These are phyloP conservation scores for Drosophila birchii DNA, from an alignment of 2,888 invertebrate species.

Conservation along the genomic window DNA sequence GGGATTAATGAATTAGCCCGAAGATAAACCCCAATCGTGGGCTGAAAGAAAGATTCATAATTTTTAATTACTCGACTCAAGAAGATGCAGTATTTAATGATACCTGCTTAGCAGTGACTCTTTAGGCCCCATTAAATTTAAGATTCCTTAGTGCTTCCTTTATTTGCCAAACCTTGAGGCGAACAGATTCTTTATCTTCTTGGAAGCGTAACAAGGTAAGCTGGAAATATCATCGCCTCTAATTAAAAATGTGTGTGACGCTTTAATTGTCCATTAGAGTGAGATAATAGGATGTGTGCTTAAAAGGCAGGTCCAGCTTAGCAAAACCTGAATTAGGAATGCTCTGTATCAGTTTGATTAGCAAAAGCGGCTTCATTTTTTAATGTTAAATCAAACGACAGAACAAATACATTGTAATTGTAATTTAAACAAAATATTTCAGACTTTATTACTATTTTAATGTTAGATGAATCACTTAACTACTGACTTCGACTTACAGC, in stretches of 20 bases:
- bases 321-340: constrained; percentile 1
- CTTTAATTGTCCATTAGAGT: constrained; percentile 27
- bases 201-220: constrained; percentile 32
- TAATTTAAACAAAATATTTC: neutral
- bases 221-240: constrained; percentile 22
- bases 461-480: neutral
- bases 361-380: neutral
- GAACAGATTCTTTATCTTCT: constrained; percentile 26
- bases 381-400: neutral
- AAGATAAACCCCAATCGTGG: neutral
- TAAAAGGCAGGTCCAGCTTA: constrained; percentile 3
- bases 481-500: neutral
- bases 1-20: neutral
- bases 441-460: neutral
- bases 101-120: neutral
- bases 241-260: constrained; percentile 23
- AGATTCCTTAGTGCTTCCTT: constrained; percentile 23
- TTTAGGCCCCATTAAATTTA: neutral
- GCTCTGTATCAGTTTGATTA: neutral
- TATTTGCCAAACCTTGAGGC: constrained; percentile 19
- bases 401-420: neutral
- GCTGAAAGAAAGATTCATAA: constrained; percentile 22
- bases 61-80: neutral
- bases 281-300: constrained; percentile 11
- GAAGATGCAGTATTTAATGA: neutral